Evolutionary conservation across 30 jellyfish, hydroid and myxozoan species (phyloP), one percentile per base, ranked within the genome.

Genomic region (Turritopsis dohrnii): DNA sequence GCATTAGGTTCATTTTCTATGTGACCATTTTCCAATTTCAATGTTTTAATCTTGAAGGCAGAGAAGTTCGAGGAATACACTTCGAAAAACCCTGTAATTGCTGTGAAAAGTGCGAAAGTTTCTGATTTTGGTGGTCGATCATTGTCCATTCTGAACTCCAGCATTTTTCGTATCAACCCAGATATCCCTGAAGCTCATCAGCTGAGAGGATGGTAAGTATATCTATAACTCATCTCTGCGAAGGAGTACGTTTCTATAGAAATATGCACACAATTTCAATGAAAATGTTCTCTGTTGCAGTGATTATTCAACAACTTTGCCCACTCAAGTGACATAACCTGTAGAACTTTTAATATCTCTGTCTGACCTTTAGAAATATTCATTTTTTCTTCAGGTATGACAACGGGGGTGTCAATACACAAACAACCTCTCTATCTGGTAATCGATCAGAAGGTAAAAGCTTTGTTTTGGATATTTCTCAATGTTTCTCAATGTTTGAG

Each of bases 111-210:
- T 30, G 97, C 96, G 16, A 95, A 95, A 79, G 97, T 95, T 8
- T 89, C 99, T 21, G 99, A 95, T 77, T 95, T 95, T 85, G 97
- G 99, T 52, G 99, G 99, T 83, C 84, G 77, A 71, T 75, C 65
- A 16, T 30, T 79, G 8, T 85, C 75, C 0, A 85, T 75, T 72
- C 52, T 85, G 90, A 86, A 75, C 26, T 75, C 96, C 28, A 90
- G 96, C 73, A 84, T 83, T 52, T 84, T 89, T 66, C 91, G 88
- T 25, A 66, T 89, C 84, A 88, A 90, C 76, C 99, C 99, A 16
- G 99, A 95, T 79, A 88, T 89, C 52, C 96, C 93, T 69, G 99
- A 90, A 75, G 97, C 99, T 24, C 96, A 89, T 65, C 82, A 80
- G 29, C 88, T 95, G 20, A 71, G 96, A 75, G 97, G 97, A 85